Evolutionary conservation across 2,888 invertebrate species (phyloP), one percentile per base, ranked within the genome.

Genomic region (Hypomecis punctinalis): DNA sequence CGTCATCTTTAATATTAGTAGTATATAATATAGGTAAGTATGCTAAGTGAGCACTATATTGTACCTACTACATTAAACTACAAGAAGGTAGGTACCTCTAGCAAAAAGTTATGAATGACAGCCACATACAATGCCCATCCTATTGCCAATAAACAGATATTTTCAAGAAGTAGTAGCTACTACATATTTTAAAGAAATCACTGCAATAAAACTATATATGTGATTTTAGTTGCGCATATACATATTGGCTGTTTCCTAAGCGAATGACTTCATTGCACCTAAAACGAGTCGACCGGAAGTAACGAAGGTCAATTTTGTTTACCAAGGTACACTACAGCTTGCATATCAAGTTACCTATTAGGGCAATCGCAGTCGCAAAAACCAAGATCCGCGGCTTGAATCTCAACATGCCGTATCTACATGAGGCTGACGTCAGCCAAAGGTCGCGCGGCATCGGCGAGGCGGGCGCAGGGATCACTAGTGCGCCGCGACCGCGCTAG

Each of bases 361-460:
- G 79, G 76, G 70, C 75, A 83, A 79, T 80, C 79, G 81, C 74
- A 79, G 76, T 70, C 75, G 79, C 84, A 87, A 88, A 88, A 90
- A 88, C 86, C 84, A 80, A 82, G 82, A 80, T 81, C 77, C 82
- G 83, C 82, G 71, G 71, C 78, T 79, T 79, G 85, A 89, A 86
- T 90, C 82, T 83, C 75, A 88, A 88, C 84, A 83, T 76, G 73
- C 77, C 78, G 77, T 86, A 87, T 85, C 78, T 84, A 78, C 72
- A 76, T 77, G 79, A 71, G 71, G 78, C 77, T 93, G 90, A 92
- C 92, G 91, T 93, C 89, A 92, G 62, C 82, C 81, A 84, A 81
- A 92, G 91, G 92, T 92, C 91, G 85, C 66, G 68, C 76, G 79
- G 83, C 87, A 86, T 88, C 88, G 84, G 79, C 73, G 71, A 73